phyloP scores from a whole-genome alignment of 2,113 vertebrate genomes.

The Prunella himalayana region DNA sequence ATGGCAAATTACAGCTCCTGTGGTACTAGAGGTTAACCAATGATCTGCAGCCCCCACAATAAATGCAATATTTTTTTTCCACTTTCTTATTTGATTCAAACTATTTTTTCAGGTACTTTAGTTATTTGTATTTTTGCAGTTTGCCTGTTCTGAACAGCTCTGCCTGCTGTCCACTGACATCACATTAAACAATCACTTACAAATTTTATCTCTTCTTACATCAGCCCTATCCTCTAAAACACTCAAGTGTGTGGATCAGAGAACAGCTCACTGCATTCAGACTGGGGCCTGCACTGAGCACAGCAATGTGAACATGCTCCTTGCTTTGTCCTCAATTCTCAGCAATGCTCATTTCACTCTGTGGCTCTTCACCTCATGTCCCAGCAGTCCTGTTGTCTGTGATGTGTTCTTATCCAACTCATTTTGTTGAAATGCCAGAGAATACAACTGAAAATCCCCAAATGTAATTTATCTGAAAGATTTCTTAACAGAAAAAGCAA shows the following conservation, averaged over 20 bases:
- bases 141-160: neutral
- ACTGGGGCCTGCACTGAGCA: too few relatives aligned
- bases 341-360: neutral
- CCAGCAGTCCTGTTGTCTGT: neutral
- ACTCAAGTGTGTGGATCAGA: neutral
- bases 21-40: neutral
- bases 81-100: neutral
- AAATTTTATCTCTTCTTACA: fast-evolving
- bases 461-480: neutral
- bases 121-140: neutral
- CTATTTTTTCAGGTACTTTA: neutral
- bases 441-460: neutral
- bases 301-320: fast-evolving
- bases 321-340: neutral
- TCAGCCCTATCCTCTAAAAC: neutral
- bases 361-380: neutral
- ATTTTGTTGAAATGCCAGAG: neutral
- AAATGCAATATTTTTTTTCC: neutral
- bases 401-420: neutral
- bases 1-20: neutral
- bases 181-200: neutral
- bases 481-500: neutral
- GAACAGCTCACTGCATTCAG: neutral
- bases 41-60: neutral
- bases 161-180: neutral